Base-by-base conservation (phyloP, 2,888 invertebrate genomes). In the Perizoma affinitatum region DNA sequence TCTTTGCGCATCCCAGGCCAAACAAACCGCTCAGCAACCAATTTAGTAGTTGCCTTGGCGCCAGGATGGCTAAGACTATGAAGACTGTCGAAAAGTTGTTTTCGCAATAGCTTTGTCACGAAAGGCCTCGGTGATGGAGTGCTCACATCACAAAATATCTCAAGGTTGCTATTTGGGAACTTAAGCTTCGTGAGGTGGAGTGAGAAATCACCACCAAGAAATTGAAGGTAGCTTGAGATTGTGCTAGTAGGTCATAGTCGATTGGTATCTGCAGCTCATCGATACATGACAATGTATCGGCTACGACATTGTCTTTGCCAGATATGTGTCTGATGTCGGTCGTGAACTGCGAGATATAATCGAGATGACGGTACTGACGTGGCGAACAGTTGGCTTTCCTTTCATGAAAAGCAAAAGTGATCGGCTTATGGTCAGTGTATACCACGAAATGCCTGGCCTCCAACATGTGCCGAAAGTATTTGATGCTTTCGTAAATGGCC, bases 41-140 rank as follows among this genome's bases (percentile, higher is more conserved):
- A 11, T 22, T 61, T 61, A 0, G 52, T 43, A 0, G 69, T 58
- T 1, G 70, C 68, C 6, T 67, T 72, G 22, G 65, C 69, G 38
- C 66, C 68, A 6, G 73, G 71, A n/a, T 71, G 70, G 11, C 68
- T 69, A 0, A 74, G 54, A 0, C 59, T 47, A 42, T 76, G 76
- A 0, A 76, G 53, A 35, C 64, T 58, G 5, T 74, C 70, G 22
- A 74, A 77, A 0, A 72, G 54, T 44, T 69, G 67, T 38, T 58
- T 67, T 0, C 73, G 54, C 0, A 69, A 43, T 0, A 3, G 0
- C 46, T 60, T 61, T 0, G 73, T 52, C 0, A 75, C 66, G 11
- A 67, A 76, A 5, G 71, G 72, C 43, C 75, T 65, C 5, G 71
- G 61, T 0, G 59, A 56, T 9, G 56, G 5, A 10, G 64, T 65